Evolutionary conservation across 2,113 vertebrate species (phyloP), one percentile per base, ranked within the genome.

Genomic region (Physeter macrocephalus): DNA sequence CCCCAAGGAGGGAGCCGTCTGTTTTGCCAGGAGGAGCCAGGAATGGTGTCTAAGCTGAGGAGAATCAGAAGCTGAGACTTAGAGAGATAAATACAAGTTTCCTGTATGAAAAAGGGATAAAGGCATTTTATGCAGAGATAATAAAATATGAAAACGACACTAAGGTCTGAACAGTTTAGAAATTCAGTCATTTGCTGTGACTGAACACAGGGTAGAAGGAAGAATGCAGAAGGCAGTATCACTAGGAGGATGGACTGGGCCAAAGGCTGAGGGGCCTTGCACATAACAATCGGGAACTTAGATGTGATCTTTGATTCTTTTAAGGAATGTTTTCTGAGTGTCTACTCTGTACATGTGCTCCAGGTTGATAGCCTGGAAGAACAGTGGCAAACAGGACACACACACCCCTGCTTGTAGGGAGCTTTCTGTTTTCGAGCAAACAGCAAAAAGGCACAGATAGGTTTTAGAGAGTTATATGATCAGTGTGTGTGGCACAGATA

Each of bases 261-360:
- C 83, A 29, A 67, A 34, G 0, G 54, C 75, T 34, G 20, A 13
- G 62, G 43, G 46, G n/a, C 75, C 77, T 72, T 39, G 14, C n/a
- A 17, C 11, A 2, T 31, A 10, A 2, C 31, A 7, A 20, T 74
- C 1, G 8, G 86, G 54, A 54, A 27, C 15, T 43, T 27, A 41
- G 66, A 15, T 11, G 41, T 46, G 25, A 10, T n/a, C 31, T 52
- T 49, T 14, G 5, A 6, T 74, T 52, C 27, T 64, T 62, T 39
- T 14, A 49, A 25, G 1, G 5, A 34, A 34, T 14, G 10, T 39
- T 43, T 69, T 52, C 54, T 12, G 34, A 17, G 13, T 52, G n/a
- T 62, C 34, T 43, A 4, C 64, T 57, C 64, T 34, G 0, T 17
- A 31, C 39, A 21, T 0, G 0, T 1, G 6, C 17, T 49, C 31